Conservation (phyloP, 2,113 vertebrate genomes). For the Dasypus novemcinctus region DNA sequence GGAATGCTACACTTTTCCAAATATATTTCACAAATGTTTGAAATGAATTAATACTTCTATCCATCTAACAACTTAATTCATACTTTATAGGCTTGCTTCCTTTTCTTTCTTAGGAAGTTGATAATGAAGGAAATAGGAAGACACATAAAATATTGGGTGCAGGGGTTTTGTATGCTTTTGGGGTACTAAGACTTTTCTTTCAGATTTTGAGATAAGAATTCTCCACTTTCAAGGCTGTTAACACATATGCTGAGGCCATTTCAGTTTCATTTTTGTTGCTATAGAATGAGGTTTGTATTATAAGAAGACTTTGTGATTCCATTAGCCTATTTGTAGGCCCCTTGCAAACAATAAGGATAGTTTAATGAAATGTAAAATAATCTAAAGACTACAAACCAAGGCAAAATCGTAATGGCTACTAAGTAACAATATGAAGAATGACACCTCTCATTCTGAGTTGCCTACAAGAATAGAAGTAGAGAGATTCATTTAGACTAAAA, state of each 20-base stretch:
- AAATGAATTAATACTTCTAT: background rate
- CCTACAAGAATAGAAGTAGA: background rate
- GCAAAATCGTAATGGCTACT: background rate
- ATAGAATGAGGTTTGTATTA: background rate
- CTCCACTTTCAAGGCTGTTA: background rate
- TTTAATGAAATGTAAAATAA: conserved; percentile 14
- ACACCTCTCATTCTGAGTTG: background rate
- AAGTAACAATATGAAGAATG: background rate
- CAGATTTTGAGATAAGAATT: conserved; percentile 20
- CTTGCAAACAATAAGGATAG: background rate
- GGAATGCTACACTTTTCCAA: background rate
- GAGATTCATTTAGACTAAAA: background rate
- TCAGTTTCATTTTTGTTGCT: conserved; percentile 24
- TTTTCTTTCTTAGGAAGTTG: background rate
- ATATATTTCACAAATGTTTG: background rate
- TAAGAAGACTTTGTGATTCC: background rate
- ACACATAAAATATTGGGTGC: background rate
- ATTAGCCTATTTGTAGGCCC: background rate
- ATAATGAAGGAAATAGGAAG: background rate
- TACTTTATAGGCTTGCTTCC: background rate
- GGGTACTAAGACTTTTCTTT: background rate
- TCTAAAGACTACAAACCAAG: background rate
- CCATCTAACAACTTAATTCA: background rate
- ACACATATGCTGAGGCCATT: background rate
- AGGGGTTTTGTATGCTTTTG: background rate